Evolutionary conservation across 2,888 invertebrate species (phyloP).

Genomic region (Platynereis dumerilii): DNA sequence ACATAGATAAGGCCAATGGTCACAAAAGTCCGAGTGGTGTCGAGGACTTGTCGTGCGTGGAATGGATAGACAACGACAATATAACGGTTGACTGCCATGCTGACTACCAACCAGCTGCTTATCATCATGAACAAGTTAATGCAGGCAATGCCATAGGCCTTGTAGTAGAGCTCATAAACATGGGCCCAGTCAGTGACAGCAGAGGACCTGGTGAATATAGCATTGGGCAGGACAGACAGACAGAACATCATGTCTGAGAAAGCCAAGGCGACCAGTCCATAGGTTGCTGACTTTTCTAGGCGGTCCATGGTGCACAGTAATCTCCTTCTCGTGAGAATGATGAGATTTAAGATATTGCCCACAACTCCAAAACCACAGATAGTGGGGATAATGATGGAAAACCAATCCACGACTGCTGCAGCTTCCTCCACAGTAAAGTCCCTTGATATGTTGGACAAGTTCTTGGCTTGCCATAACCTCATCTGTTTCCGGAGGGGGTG

Average conservation of each 20-base stretch:
- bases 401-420: constrained; percentile 11
- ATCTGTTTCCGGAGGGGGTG: too few species aligned
- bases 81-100: constrained; percentile 76
- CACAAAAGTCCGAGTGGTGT: constrained; percentile 67
- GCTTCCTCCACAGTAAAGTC: too few species aligned
- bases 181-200: constrained; percentile 68
- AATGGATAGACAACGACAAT: constrained; percentile 78
- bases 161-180: constrained; percentile 47
- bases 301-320: constrained; percentile 66
- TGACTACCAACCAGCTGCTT: constrained; percentile 77
- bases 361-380: constrained; percentile 77
- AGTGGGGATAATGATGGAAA: constrained; percentile 70
- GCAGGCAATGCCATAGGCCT: constrained; percentile 48
- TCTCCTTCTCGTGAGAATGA: constrained; percentile 73
- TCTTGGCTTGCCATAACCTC: too few species aligned
- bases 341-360: constrained; percentile 78
- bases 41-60: constrained; percentile 66
- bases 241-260: constrained; percentile 74
- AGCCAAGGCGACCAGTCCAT: constrained; percentile 77
- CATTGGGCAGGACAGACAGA: constrained; percentile 68
- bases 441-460: too few species aligned
- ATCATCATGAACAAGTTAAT: constrained; percentile 67
- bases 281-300: constrained; percentile 80
- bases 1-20: constrained; percentile 73
- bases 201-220: constrained; percentile 46